Evolutionary conservation across 2,113 vertebrate species (phyloP), one percentile per base, ranked within the genome.

Genomic region (Isurus oxyrinchus): DNA sequence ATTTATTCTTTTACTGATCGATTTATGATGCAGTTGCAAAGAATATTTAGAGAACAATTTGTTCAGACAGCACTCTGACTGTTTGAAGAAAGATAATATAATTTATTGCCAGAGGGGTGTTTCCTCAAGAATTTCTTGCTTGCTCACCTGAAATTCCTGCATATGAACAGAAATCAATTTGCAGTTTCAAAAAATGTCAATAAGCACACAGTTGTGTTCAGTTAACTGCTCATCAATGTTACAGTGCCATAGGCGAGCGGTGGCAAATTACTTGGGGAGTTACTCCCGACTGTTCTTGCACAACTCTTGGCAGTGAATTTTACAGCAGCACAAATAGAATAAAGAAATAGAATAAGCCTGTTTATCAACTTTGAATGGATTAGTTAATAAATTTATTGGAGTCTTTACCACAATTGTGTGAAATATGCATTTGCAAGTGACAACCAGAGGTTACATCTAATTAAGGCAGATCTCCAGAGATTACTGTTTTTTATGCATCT

Each of bases 41-140:
- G 67, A 53, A 72, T 95, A 31, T 72, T 95, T 95, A 72, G 94
- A 35, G 67, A 72, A 72, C 94, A 95, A 95, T 95, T 95, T 95
- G 94, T 95, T 72, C 94, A 72, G 94, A 95, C 94, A 95, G 67
- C 66, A 19, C 94, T 72, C 44, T 95, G 44, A 72, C 94, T 49
- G 63, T 95, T 95, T 95, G 94, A 95, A 91, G 88, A 91, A 59
- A 53, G 88, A 91, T 91, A 35, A 91, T 91, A 55, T 59, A 91
- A 95, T 95, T 72, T 95, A 72, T 95, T 95, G 94, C 66, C 25
- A 53, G 14, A 72, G 94, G 67, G 94, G 16, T 55, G 63, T 72
- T 95, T 95, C 23, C 23, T 55, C 66, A 91, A 91, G 88, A 91
- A 91, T n/a, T 35, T 91, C 55, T 61, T 55, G 55, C 94, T 35